Evolutionary conservation across 2,797 vertebrate genomes (phyloP).

Genomic region (Spizella passerina): DNA sequence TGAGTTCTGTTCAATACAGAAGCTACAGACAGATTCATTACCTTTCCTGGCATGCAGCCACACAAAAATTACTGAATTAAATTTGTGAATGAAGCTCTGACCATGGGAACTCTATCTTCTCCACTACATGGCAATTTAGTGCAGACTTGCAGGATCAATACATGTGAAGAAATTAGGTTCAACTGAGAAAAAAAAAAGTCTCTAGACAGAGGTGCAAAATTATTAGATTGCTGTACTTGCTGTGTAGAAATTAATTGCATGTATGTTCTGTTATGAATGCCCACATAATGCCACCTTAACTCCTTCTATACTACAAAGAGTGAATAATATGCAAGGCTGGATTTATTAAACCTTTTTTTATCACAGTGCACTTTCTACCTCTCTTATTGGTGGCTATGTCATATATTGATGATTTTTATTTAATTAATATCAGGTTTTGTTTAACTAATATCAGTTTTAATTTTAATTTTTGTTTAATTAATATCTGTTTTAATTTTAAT

Average conservation of each 20-base stretch:
- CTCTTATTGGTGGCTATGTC: background rate
- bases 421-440: background rate
- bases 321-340: background rate
- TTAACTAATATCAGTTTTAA: background rate
- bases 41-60: background rate
- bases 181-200: background rate
- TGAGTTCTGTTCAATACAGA: background rate
- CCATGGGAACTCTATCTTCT: background rate
- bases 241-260: background rate
- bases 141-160: background rate
- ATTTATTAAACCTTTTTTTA: background rate
- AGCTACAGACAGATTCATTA: background rate
- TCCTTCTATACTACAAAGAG: background rate
- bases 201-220: background rate
- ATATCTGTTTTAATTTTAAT: background rate
- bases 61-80: background rate
- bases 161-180: background rate
- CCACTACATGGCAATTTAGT: background rate
- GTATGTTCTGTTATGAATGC: background rate
- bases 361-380: background rate
- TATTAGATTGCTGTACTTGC: background rate
- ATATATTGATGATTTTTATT: background rate
- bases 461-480: background rate
- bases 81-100: background rate
- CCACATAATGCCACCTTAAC: background rate